Conservation (phyloP, 2,113 vertebrate species). For the Emydocephalus ijimae region DNA sequence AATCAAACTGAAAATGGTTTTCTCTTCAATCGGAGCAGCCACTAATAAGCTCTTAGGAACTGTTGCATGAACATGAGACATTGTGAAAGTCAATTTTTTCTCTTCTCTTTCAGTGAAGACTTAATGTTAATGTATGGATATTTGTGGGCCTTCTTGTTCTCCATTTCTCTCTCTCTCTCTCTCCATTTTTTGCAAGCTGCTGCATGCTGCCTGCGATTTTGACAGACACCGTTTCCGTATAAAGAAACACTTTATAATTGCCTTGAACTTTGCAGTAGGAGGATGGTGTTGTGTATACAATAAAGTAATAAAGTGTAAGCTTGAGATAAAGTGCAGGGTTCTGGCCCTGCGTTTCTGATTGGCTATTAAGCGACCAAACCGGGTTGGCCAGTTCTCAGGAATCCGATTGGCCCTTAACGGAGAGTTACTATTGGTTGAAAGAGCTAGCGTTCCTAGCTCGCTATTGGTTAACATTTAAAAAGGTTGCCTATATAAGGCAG, state of each 20-base stretch:
- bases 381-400: too few relatives aligned
- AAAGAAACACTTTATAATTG: not conserved
- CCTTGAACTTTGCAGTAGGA: constrained; percentile 36
- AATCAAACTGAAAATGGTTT: constrained; percentile 69
- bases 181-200: not conserved
- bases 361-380: too few relatives aligned
- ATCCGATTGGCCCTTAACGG: too few relatives aligned
- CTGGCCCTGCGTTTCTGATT: too few relatives aligned
- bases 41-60: constrained; percentile 62
- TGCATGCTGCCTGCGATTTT: not conserved
- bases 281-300: too few relatives aligned
- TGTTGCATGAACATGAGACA: constrained; percentile 41
- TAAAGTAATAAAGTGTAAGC: too few relatives aligned
- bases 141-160: constrained; percentile 16
- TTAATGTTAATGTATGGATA: constrained; percentile 57
- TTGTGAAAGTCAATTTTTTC: constrained; percentile 21
- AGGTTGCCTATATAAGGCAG: too few relatives aligned
- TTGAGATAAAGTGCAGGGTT: too few relatives aligned
- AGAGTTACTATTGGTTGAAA: too few relatives aligned
- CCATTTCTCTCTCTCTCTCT: not conserved
- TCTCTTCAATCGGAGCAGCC: constrained; percentile 53
- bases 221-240: not conserved
- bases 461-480: too few relatives aligned
- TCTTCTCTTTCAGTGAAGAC: constrained; percentile 19
- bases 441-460: too few relatives aligned